Percentiles rank a stretch among this genome's conserved stretches.
Conservation (phyloP, 2,888 invertebrate genomes). For the Microchrysa polita region DNA sequence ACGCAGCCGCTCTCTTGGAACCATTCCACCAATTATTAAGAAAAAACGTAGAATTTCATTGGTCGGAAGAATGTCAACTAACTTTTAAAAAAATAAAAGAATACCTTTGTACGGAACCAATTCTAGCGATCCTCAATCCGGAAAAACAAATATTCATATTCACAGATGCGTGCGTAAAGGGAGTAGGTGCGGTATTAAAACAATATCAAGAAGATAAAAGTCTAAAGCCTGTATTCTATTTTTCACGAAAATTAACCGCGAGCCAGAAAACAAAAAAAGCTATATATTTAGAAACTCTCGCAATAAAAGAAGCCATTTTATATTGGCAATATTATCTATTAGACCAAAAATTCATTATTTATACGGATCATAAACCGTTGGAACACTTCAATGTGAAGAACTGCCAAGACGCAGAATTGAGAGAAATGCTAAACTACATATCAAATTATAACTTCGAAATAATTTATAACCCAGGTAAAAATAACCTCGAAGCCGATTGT, state of each 20-base stretch:
- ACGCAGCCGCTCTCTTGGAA: neutral
- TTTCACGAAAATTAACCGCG: neutral
- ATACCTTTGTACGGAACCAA: neutral
- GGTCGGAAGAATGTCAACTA: neutral
- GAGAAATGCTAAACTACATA: too few species aligned
- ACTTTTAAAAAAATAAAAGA: neutral
- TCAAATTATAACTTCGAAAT: too few species aligned
- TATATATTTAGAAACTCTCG: neutral
- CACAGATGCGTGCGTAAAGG: neutral
- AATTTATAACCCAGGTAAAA: neutral
- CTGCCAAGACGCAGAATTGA: too few species aligned
- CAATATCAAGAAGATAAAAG: neutral
- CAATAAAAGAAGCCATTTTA: neutral
- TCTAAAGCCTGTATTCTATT: neutral
- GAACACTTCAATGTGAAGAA: too few species aligned
- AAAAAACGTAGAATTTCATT: neutral
- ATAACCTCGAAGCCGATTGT: neutral
- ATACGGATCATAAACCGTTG: neutral
- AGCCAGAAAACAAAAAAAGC: neutral
- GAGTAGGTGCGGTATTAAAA: neutral
- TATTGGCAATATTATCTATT: neutral
- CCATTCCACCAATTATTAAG: neutral
- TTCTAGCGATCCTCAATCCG: neutral
- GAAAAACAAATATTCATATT: neutral
- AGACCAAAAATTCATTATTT: neutral